phyloP scores from a whole-genome alignment of 2,888 invertebrate species.

The Iphiclides podalirius region DNA sequence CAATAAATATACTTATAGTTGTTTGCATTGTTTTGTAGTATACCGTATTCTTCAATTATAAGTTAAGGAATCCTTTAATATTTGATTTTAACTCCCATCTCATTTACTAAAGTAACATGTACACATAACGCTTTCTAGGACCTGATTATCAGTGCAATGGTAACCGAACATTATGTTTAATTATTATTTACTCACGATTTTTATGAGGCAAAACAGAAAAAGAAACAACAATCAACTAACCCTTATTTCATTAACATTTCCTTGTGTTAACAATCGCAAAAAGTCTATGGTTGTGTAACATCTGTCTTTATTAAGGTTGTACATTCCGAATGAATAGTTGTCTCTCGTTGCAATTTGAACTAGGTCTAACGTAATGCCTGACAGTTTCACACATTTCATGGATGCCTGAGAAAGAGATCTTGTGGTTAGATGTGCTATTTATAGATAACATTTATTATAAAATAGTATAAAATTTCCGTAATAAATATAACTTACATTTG shows the following conservation, averaged over 20 bases:
- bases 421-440: no score
- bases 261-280: slow-evolving; percentile 19
- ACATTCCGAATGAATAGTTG: slow-evolving; percentile 30
- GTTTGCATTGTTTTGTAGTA: no score
- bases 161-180: not conserved
- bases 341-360: slow-evolving; percentile 26
- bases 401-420: slow-evolving; percentile 24
- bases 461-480: no score
- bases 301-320: slow-evolving; percentile 21
- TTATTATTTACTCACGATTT: not conserved
- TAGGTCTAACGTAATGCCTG: slow-evolving; percentile 26
- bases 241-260: slow-evolving; percentile 24
- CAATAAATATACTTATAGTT: no score
- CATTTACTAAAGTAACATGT: no score
- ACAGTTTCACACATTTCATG: slow-evolving; percentile 22
- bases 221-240: slow-evolving; percentile 16
- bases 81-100: no score
- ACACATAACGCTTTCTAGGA: no score
- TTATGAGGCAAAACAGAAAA: not conserved
- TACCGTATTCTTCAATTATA: no score
- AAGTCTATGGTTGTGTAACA: slow-evolving; percentile 27
- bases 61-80: no score
- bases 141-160: slow-evolving; percentile 23
- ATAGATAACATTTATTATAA: no score
- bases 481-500: slow-evolving; percentile 41